These are phyloP conservation scores for Limonius californicus DNA, from an alignment of 1,140 invertebrate genomes.

Conservation along the genomic window DNA sequence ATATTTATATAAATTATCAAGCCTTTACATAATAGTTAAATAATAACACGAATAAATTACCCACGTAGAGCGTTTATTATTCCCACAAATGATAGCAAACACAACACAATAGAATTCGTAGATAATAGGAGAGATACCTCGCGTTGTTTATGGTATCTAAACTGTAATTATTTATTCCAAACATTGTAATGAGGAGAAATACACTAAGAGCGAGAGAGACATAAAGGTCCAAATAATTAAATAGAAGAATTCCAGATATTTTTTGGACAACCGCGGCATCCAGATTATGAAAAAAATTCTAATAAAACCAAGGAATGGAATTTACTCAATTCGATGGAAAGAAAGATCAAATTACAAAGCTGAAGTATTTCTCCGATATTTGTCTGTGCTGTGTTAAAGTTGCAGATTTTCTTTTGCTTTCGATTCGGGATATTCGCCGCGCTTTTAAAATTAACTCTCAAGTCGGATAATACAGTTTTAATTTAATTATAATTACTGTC, in stretches of 20 bases:
- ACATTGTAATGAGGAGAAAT: background rate
- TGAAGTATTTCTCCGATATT: too few species aligned
- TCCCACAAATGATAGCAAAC: background rate
- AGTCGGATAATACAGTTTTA: too few species aligned
- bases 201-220: too few species aligned
- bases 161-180: background rate
- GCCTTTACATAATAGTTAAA: too few species aligned
- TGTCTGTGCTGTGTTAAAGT: too few species aligned
- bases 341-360: background rate
- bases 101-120: constrained; percentile 2
- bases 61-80: constrained; percentile 1
- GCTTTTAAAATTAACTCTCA: too few species aligned
- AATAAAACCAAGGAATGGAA: constrained; percentile 7
- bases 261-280: constrained; percentile 3
- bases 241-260: background rate
- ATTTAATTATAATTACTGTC: too few species aligned
- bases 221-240: too few species aligned
- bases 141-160: constrained; percentile 6
- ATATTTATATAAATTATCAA: too few species aligned
- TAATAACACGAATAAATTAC: background rate
- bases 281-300: constrained; percentile 1
- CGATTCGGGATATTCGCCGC: too few species aligned
- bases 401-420: too few species aligned
- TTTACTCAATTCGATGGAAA: constrained; percentile 7
- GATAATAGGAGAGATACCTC: constrained; percentile 1